These are phyloP conservation scores for Gulo gulo DNA, from an alignment of 2,113 vertebrate species.

Conservation along the genomic window DNA sequence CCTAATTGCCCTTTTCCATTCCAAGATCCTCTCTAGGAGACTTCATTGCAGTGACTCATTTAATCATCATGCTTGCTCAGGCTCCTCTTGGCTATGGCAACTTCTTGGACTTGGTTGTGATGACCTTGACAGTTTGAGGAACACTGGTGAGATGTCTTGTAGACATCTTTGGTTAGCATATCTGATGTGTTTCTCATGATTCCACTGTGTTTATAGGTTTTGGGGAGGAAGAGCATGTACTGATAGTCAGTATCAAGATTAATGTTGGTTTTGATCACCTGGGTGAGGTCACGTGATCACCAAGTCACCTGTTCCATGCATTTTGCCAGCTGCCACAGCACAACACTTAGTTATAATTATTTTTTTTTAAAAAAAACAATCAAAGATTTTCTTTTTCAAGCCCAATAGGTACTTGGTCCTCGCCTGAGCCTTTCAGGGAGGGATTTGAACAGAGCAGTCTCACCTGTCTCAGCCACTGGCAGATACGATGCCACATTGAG, in stretches of 20 bases:
- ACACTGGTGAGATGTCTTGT: not conserved
- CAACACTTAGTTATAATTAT: not conserved
- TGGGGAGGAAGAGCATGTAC: not conserved
- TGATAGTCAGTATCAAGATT: not conserved
- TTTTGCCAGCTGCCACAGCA: not conserved
- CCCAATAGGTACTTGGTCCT: not conserved
- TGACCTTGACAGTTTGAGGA: not conserved
- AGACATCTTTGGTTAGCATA: not conserved
- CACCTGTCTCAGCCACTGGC: not conserved
- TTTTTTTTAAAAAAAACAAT: not conserved
- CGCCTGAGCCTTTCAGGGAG: not conserved
- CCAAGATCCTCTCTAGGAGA: not conserved
- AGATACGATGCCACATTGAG: not conserved
- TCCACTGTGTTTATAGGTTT: not conserved
- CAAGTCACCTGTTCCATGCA: not conserved
- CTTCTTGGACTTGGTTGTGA: not conserved
- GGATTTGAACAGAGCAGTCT: not conserved
- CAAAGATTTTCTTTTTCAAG: not conserved
- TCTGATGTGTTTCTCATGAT: not conserved
- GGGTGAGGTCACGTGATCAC: not conserved
- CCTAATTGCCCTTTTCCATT: not conserved
- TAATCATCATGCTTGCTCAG: not conserved
- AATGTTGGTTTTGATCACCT: not conserved
- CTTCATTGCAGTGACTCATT: not conserved
- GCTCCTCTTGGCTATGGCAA: not conserved